Evolutionary conservation across 2,888 invertebrate species (phyloP).

Genomic region (Cataglyphis cursor): DNA sequence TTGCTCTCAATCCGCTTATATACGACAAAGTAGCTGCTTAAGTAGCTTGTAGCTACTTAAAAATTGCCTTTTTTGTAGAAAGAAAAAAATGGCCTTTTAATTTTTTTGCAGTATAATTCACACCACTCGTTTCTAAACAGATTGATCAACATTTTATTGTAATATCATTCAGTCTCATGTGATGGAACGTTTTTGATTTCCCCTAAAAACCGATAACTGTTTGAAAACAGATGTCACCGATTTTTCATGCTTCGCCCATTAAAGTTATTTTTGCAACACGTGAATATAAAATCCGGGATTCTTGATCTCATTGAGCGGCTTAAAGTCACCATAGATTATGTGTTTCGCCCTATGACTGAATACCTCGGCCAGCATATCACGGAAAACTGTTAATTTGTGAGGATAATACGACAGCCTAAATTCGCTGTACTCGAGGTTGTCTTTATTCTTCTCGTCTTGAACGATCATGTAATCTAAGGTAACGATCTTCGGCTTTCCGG

Average conservation of each 20-base stretch:
- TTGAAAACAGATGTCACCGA: background rate
- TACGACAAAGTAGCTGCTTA: too few relatives aligned
- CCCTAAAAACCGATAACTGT: background rate
- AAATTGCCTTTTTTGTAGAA: too few relatives aligned
- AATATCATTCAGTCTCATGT: background rate
- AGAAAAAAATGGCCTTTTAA: too few relatives aligned
- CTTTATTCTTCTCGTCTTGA: constrained; percentile 79
- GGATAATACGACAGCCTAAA: constrained; percentile 96
- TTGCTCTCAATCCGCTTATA: too few relatives aligned
- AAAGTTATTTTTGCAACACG: constrained; percentile 90
- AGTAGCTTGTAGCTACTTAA: too few relatives aligned
- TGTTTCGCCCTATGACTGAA: constrained; percentile 91
- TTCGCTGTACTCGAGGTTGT: constrained; percentile 88
- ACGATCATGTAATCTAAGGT: constrained; percentile 93
- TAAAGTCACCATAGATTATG: constrained; percentile 94
- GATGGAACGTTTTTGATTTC: background rate
- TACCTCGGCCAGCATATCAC: constrained; percentile 90
- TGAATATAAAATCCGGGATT: constrained; percentile 95
- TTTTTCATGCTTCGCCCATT: background rate
- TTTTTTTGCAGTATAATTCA: background rate
- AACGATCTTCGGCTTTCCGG: constrained; percentile 92
- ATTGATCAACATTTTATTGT: background rate
- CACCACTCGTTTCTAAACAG: background rate
- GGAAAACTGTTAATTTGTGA: constrained; percentile 92
- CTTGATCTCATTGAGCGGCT: constrained; percentile 89